phyloP scores from a whole-genome alignment of 2,888 invertebrate species.

The Leptinotarsa juncta region DNA sequence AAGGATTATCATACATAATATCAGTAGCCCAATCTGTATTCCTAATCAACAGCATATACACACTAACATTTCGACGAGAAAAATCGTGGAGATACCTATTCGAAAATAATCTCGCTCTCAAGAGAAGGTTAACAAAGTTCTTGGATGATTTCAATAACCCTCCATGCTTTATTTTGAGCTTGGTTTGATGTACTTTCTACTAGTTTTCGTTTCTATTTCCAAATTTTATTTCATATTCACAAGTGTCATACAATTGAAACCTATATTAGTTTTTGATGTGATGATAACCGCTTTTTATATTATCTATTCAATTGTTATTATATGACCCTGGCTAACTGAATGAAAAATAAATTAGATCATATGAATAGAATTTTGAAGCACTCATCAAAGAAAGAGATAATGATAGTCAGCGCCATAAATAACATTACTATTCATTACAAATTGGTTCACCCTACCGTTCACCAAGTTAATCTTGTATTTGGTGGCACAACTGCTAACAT shows the following conservation, averaged over 20 bases:
- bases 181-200: not conserved
- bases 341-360: conserved; percentile 27
- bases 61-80: not conserved
- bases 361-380: not conserved
- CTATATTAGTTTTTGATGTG: too few species aligned
- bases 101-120: not conserved
- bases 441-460: not conserved
- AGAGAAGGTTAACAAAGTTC: not conserved
- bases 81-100: conserved; percentile 5
- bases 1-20: not conserved
- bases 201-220: too few species aligned
- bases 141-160: too few species aligned
- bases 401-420: not conserved
- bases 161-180: not conserved
- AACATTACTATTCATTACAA: conserved; percentile 2
- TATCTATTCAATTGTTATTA: conserved; percentile 2
- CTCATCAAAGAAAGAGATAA: not conserved
- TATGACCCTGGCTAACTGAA: conserved; percentile 20
- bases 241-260: too few species aligned
- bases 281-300: too few species aligned
- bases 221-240: too few species aligned
- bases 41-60: not conserved
- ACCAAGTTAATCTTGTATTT: not conserved
- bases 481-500: not conserved
- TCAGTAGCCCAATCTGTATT: not conserved